A percentile compares a stretch with the other conserved stretches of the same genome.
Conservation (phyloP, 2,797 vertebrate genomes). For the Salmo trutta region DNA sequence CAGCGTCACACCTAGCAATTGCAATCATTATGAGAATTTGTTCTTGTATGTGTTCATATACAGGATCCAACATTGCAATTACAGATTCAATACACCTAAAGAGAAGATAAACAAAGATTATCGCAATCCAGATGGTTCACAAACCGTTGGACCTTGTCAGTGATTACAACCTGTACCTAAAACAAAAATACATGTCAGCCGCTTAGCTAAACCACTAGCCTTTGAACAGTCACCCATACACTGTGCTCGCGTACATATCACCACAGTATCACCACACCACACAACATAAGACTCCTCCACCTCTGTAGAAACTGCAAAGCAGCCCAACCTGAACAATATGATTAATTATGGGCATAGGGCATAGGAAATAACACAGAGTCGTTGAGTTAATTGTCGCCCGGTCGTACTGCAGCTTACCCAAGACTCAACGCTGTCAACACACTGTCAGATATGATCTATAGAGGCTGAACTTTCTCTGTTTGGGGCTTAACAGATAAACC, state of each 20-base stretch:
- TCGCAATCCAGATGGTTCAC: no score
- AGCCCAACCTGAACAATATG: not conserved
- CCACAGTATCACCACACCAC: not conserved
- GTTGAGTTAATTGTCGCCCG: constrained; percentile 48
- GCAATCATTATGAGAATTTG: not conserved
- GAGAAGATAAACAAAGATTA: no score
- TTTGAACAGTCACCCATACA: not conserved
- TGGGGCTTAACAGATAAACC: constrained; percentile 77
- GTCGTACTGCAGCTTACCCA: constrained; percentile 65
- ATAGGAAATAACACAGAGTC: constrained; percentile 61
- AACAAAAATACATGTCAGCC: constrained; percentile 4
- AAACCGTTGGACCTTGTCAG: not conserved
- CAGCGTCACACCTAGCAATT: not conserved
- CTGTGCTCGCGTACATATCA: not conserved
- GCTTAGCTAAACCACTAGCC: not conserved
- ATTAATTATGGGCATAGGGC: constrained; percentile 49
- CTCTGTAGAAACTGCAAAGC: not conserved
- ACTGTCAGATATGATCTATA: constrained; percentile 72
- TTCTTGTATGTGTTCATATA: not conserved
- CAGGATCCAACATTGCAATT: not conserved
- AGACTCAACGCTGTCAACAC: constrained; percentile 73
- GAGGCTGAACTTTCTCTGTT: constrained; percentile 74
- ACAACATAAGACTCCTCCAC: not conserved
- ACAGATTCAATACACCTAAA: no score
- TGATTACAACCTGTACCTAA: not conserved